Conservation (phyloP, 2,797 vertebrate species). For the Pantherophis vulpinus region DNA sequence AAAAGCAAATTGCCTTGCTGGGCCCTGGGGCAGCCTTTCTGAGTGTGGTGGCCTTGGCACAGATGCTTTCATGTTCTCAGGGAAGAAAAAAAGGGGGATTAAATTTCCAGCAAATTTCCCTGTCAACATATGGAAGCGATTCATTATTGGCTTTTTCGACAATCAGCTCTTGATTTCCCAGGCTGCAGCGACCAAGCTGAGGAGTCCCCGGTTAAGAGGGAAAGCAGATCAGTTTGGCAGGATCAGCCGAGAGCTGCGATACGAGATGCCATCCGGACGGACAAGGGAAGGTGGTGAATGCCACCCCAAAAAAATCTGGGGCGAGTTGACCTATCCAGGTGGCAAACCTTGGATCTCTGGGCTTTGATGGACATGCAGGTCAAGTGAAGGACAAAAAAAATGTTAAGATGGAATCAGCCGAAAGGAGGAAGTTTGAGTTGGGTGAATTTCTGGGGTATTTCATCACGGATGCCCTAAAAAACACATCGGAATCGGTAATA, state of each 20-base stretch:
- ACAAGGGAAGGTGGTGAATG: not conserved
- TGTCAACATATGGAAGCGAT: not conserved
- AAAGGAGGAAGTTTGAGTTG: not conserved
- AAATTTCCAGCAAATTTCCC: not conserved
- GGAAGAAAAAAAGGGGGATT: not conserved
- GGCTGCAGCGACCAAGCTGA: accelerated
- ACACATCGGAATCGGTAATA: not conserved
- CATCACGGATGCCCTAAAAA: not conserved
- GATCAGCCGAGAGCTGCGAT: not conserved
- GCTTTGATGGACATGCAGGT: not conserved
- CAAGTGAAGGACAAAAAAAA: not conserved
- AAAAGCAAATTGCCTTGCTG: not conserved
- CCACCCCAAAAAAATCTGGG: not conserved
- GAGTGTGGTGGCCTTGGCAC: too few relatives aligned
- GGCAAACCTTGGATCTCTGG: not conserved
- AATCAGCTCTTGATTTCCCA: not conserved
- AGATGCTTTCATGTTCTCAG: not conserved
- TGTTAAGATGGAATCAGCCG: not conserved
- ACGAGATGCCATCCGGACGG: not conserved
- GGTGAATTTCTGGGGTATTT: not conserved
- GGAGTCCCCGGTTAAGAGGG: not conserved
- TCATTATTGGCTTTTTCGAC: not conserved
- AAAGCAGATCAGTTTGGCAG: not conserved
- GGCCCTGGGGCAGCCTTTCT: not conserved
- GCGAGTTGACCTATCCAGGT: not conserved